Percentiles rank a stretch among this genome's conserved stretches.
Conservation (phyloP, 30 jellyfish, hydroid and myxozoan genomes). For the Hydra vulgaris region DNA sequence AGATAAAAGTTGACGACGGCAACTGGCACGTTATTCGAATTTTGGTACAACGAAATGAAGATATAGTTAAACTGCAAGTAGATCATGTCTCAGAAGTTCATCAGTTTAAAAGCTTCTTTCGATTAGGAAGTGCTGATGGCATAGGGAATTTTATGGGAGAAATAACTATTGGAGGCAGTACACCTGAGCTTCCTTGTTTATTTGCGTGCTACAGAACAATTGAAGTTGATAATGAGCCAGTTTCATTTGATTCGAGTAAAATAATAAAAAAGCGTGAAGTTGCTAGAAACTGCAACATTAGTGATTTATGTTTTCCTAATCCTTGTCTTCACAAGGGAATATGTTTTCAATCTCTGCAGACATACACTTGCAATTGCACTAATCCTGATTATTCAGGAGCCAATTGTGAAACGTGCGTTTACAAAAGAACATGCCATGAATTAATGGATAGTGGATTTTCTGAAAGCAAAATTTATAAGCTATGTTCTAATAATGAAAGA, state of each 20-base stretch:
- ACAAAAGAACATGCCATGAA: constrained; percentile 60
- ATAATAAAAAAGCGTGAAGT: constrained; percentile 34
- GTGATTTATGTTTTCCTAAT: constrained; percentile 74
- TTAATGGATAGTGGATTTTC: constrained; percentile 34
- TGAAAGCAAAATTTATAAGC: constrained; percentile 38
- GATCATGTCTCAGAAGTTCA: constrained; percentile 25
- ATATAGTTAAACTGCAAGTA: constrained; percentile 31
- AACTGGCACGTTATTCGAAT: constrained; percentile 68
- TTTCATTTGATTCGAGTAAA: constrained; percentile 25
- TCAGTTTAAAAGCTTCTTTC: constrained; percentile 44
- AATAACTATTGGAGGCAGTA: constrained; percentile 72
- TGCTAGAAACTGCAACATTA: constrained; percentile 40
- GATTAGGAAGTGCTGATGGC: constrained; percentile 26
- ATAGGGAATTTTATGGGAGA: constrained; percentile 34
- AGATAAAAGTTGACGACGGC: constrained; percentile 53
- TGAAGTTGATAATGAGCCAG: constrained; percentile 26
- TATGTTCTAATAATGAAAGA: constrained; percentile 53
- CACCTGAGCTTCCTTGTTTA: constrained; percentile 62
- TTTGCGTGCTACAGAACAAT: constrained; percentile 60
- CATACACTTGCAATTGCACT: constrained; percentile 48
- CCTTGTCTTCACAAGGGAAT: constrained; percentile 65
- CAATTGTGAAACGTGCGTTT: constrained; percentile 38
- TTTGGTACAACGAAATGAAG: constrained; percentile 33
- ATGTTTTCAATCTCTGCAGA: constrained; percentile 59
- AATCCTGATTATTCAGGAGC: constrained; percentile 38